Evolutionary conservation across 2,113 vertebrate species (phyloP), one percentile per base, ranked within the genome.

Genomic region (Syngnathus typhle): DNA sequence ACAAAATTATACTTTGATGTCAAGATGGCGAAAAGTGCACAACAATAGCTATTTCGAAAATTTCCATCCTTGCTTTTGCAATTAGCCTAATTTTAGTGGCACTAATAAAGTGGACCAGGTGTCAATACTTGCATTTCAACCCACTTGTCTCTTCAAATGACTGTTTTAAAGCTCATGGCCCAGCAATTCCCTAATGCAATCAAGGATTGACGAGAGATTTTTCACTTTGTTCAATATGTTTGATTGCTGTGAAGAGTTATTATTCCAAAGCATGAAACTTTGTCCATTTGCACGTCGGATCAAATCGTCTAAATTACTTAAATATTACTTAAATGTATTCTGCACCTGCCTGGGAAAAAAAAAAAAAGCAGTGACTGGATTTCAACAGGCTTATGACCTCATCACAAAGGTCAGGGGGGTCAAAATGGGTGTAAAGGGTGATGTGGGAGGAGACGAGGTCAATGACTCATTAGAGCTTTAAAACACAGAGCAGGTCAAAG

Each of bases 381-480:
- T 79, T 82, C 66, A 75, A 61, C 68, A 71, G 77, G 55, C 73
- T 63, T 51, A 71, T 86, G 85, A 86, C 73, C 72, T 82, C 76
- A 69, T 41, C 60, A 8, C 44, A 0, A 52, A 37, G 75, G 82
- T 78, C 76, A 6, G 12, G 1, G 38, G 64, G 73, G 75, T 84
- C 81, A 81, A 1, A 6, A 65, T 62, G 79, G 82, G 81, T 77
- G 79, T 77, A 70, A 70, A 41, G 68, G 79, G 47, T 62, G 71
- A 80, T 38, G 64, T 73, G 75, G 81, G 80, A 84, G 71, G 76
- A 81, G 78, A 81, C 49, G 62, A 70, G 80, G 82, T 89, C 83
- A 83, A 77, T 70, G 68, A 63, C 79, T 89, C 87, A 87, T 89
- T 87, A 87, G 68, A 75, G 75, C 70, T 74, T 67, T 86, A 77